phyloP scores from a whole-genome alignment of 2,888 invertebrate species.

The Gastrophysa polygoni region DNA sequence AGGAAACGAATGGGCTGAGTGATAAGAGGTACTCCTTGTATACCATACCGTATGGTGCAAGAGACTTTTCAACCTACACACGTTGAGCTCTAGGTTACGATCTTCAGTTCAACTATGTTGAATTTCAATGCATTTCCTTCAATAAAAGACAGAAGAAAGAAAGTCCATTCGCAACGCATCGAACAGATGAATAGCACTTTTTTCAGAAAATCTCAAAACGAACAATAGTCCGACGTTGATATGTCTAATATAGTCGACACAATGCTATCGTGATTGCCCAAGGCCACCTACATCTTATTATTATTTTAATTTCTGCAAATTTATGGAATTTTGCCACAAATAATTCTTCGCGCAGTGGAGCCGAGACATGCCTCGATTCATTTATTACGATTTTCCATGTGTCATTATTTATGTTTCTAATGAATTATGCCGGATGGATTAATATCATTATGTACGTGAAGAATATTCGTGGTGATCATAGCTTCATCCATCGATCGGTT shows the following conservation, averaged over 20 bases:
- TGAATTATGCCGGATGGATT: constrained; percentile 20
- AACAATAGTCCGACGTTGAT: constrained; percentile 41
- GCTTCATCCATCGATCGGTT: constrained; percentile 6
- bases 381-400: constrained; percentile 24
- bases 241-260: constrained; percentile 50
- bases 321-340: constrained; percentile 47
- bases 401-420: constrained; percentile 27
- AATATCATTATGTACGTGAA: constrained; percentile 11
- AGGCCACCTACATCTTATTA: constrained; percentile 47
- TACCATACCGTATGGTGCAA: no score
- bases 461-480: constrained; percentile 14
- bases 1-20: no score
- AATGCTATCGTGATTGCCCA: constrained; percentile 51
- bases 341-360: constrained; percentile 26
- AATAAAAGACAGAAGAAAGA: constrained; percentile 1
- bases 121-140: neutral
- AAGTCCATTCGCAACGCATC: constrained; percentile 4
- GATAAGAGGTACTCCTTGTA: no score
- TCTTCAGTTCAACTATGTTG: neutral
- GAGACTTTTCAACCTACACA: no score
- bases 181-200: neutral
- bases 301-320: constrained; percentile 51
- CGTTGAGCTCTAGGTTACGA: no score
- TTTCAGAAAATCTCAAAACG: constrained; percentile 7
- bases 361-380: constrained; percentile 22